Evolutionary conservation across 2,113 vertebrate species (phyloP), one percentile per base, ranked within the genome.

Genomic region (Mystacornis crossleyi): DNA sequence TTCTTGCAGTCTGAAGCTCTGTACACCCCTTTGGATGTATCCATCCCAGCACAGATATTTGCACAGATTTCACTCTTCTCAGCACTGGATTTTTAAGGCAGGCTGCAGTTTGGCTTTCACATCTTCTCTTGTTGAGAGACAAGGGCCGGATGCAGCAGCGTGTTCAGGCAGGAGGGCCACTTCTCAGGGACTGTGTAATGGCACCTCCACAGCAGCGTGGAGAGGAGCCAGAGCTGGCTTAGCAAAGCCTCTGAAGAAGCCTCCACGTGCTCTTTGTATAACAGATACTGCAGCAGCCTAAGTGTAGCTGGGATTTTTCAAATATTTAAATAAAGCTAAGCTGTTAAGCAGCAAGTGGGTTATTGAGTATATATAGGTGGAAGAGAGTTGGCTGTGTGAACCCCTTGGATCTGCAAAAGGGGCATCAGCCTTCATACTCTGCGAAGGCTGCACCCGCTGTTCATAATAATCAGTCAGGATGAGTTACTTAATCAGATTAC

Each of bases 61-160:
- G 25, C 43, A 18, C 12, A 48, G 24, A 10, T 2, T 28, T 31
- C 5, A 6, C 0, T 23, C 14, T 4, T 38, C 28, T 20, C 26
- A 58, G 8, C 7, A 29, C 4, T 18, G 18, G 4, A 0, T 9
- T 28, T 67, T 33, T 60, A 55, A 21, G 23, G 7, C 34, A 62
- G 42, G 38, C 38, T 84, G 28, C 21, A 57, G 4, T 40, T 51
- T 57, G 18, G 13, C 10, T 16, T 48, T 90, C 23, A 6, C 33
- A 34, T 9, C 33, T 48, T 31, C 29, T 8, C 15, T 18, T 26
- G 18, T 9, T 18, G 3, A 15, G 25, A 60, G 29, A 3, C 14
- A 69, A 66, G 65, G 12, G 11, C 12, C 6, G 8, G 17, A 7
- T 18, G 40, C 25, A 75, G 33, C 17, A 8, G 45, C 0, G 11